These are phyloP conservation scores for Festucalex cinctus DNA, from an alignment of 2,113 vertebrate species.

Conservation along the genomic window DNA sequence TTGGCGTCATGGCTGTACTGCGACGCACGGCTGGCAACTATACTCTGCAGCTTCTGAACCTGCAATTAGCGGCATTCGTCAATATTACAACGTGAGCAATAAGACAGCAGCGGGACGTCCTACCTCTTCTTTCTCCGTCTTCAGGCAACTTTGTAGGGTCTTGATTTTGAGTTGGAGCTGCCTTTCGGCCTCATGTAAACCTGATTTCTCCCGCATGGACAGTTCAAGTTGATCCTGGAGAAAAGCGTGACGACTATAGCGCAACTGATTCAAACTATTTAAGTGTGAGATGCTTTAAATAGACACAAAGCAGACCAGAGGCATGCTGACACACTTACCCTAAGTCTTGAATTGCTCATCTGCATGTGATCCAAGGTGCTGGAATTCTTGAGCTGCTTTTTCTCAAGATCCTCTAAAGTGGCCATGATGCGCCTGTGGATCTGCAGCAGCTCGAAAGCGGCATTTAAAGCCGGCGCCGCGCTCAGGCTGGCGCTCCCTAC, in stretches of 20 bases:
- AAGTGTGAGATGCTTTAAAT: neutral
- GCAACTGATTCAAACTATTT: too few species aligned
- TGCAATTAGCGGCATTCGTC: slow-evolving; percentile 38
- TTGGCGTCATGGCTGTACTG: slow-evolving; percentile 96
- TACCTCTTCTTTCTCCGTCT: slow-evolving; percentile 96
- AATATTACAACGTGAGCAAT: neutral
- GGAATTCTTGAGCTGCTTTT: slow-evolving; percentile 82
- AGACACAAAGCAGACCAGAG: neutral
- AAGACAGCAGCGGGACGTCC: slow-evolving; percentile 10
- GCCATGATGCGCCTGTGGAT: slow-evolving; percentile 80
- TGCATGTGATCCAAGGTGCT: slow-evolving; percentile 89
- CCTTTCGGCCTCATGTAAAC: slow-evolving; percentile 88
- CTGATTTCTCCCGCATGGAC: slow-evolving; percentile 85
- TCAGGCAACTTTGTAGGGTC: slow-evolving; percentile 88
- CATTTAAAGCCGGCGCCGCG: slow-evolving; percentile 80
- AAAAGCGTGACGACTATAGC: slow-evolving; percentile 22
- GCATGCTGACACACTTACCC: slow-evolving; percentile 67
- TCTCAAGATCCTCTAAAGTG: slow-evolving; percentile 83
- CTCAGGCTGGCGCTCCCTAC: slow-evolving; percentile 65
- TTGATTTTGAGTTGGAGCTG: slow-evolving; percentile 91
- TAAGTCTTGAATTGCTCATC: slow-evolving; percentile 84
- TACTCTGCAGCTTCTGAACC: slow-evolving; percentile 93
- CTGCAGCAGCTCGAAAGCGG: slow-evolving; percentile 85
- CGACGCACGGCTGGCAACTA: slow-evolving; percentile 89
- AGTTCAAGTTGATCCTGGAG: slow-evolving; percentile 89